These are phyloP conservation scores for Ivindomyrus marchei DNA, from an alignment of 2,113 vertebrate genomes.

Conservation along the genomic window DNA sequence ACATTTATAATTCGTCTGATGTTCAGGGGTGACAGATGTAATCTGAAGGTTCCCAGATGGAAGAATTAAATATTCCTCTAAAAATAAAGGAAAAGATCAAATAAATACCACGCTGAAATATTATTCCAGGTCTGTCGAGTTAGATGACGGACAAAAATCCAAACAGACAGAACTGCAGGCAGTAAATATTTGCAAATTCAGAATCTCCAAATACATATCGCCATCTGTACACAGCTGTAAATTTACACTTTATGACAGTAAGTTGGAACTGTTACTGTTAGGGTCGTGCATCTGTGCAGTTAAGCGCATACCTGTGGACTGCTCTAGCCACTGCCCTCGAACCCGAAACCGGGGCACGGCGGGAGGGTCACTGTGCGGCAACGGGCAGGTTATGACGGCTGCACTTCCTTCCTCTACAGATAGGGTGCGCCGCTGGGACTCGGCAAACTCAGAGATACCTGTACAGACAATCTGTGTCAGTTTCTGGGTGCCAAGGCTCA, in stretches of 20 bases:
- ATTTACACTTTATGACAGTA: neutral
- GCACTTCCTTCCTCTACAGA: conserved; percentile 68
- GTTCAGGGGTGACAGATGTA: conserved; percentile 69
- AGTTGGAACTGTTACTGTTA: neutral
- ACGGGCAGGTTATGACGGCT: conserved; percentile 69
- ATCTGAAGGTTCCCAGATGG: conserved; percentile 95
- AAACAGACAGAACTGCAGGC: neutral
- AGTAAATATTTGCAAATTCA: neutral
- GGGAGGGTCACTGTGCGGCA: conserved; percentile 76
- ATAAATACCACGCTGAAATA: neutral
- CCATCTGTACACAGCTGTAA: neutral
- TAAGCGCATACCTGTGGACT: conserved; percentile 67
- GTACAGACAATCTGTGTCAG: neutral
- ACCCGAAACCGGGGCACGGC: conserved; percentile 74
- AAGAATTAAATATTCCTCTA: conserved; percentile 86
- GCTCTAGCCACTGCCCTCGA: conserved; percentile 74
- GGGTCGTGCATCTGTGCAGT: neutral
- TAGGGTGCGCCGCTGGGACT: conserved; percentile 47
- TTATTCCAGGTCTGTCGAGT: neutral
- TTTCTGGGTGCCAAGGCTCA: neutral
- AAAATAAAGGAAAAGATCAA: conserved; percentile 32
- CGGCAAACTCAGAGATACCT: conserved; percentile 75
- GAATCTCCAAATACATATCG: neutral
- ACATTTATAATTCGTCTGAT: conserved; percentile 84
- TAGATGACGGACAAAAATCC: neutral